A percentile compares a stretch with the other conserved stretches of the same genome.
Evolutionary conservation across 2,888 invertebrate genomes (phyloP).

Genomic region (Drosophila pullipes): DNA sequence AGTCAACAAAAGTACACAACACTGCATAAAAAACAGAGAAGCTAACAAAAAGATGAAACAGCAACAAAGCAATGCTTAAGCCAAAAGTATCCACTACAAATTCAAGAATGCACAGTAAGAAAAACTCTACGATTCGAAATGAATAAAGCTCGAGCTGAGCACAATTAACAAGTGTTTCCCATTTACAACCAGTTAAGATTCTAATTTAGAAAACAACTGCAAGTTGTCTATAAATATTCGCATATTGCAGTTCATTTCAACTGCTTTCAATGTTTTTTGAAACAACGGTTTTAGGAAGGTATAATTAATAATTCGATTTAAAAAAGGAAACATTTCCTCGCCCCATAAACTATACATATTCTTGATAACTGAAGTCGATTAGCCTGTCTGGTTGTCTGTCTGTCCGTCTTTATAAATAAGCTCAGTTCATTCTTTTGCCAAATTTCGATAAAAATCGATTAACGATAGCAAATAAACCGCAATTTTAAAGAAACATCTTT

Average conservation of each 20-base stretch:
- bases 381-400: no score
- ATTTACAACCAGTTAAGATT: neutral
- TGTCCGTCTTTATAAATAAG: no score
- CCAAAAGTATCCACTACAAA: slow-evolving; percentile 1
- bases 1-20: slow-evolving; percentile 37
- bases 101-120: slow-evolving; percentile 7
- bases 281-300: no score
- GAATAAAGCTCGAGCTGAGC: neutral
- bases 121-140: neutral
- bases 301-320: neutral
- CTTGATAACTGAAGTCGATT: neutral
- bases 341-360: neutral
- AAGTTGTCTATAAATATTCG: neutral
- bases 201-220: neutral
- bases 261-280: no score
- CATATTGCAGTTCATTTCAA: neutral
- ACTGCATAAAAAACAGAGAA: neutral
- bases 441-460: neutral
- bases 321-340: neutral
- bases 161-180: neutral
- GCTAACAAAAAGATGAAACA: neutral
- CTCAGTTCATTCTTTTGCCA: neutral
- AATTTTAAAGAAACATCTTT: neutral
- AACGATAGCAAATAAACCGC: neutral
- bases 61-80: slow-evolving; percentile 14